A percentile compares a stretch with the other conserved stretches of the same genome.
phyloP scores from a whole-genome alignment of 2,113 vertebrate genomes.

The Leptobrachium ailaonicum region DNA sequence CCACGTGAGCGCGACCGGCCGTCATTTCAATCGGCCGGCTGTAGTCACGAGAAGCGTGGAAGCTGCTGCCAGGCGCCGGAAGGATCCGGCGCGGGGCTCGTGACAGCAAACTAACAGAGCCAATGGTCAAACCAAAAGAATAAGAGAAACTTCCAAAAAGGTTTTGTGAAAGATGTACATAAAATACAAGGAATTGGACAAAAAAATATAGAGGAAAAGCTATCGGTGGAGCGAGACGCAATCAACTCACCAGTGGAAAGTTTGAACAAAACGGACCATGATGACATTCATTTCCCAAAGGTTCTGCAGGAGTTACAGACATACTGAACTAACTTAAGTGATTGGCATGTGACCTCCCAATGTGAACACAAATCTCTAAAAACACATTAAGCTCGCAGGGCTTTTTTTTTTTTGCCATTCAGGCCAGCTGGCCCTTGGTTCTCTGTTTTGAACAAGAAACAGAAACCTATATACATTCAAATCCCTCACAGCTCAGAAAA shows the following conservation, averaged over 20 bases:
- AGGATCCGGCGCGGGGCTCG: too few relatives aligned
- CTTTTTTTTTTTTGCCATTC: background rate
- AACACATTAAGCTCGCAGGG: background rate
- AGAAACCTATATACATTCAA: background rate
- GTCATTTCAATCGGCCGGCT: too few relatives aligned
- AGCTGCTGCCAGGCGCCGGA: too few relatives aligned
- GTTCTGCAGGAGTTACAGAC: background rate
- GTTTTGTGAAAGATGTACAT: too few relatives aligned
- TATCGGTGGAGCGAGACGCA: too few relatives aligned
- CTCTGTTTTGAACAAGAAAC: background rate
- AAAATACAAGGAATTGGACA: too few relatives aligned
- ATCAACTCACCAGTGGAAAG: background rate
- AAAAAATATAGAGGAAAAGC: too few relatives aligned
- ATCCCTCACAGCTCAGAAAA: background rate
- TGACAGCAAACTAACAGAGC: too few relatives aligned
- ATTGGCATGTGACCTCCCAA: background rate
- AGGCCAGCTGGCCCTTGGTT: background rate
- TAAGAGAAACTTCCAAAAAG: too few relatives aligned
- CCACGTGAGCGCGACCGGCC: too few relatives aligned
- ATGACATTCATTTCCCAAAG: background rate
- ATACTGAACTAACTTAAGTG: background rate
- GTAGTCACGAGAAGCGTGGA: too few relatives aligned
- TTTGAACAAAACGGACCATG: background rate
- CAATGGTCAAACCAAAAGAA: too few relatives aligned
- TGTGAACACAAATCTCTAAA: slow-evolving; percentile 3